These are phyloP conservation scores for Gambelia wislizenii DNA, from an alignment of 2,797 vertebrate species.

Conservation along the genomic window DNA sequence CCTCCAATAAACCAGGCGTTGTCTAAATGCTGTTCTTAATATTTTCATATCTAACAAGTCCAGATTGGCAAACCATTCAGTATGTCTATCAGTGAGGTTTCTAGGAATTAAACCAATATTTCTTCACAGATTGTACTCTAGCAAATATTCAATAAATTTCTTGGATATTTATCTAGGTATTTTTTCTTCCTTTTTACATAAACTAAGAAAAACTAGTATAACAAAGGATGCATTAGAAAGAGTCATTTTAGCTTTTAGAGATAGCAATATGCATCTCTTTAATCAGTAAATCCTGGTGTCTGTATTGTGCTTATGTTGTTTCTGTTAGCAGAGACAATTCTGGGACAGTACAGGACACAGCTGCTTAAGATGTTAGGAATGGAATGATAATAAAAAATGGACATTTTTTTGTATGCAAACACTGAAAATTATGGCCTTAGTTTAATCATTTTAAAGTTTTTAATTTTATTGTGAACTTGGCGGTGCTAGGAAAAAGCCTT, in stretches of 20 bases:
- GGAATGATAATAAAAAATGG: neutral
- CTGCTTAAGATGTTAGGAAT: slow-evolving; percentile 46
- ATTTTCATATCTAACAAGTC: slow-evolving; percentile 63
- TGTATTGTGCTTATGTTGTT: slow-evolving; percentile 17
- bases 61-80: slow-evolving; percentile 51
- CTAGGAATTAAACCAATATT: slow-evolving; percentile 57
- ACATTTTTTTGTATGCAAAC: neutral
- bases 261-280: neutral
- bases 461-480: neutral
- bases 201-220: neutral
- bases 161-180: slow-evolving; percentile 72
- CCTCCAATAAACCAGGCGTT: slow-evolving; percentile 38
- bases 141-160: slow-evolving; percentile 80
- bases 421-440: neutral
- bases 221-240: neutral
- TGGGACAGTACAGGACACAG: neutral
- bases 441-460: neutral
- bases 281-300: neutral
- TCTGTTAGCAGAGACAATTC: neutral
- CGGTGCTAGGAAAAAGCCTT: neutral
- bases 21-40: slow-evolving; percentile 54
- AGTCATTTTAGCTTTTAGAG: neutral
- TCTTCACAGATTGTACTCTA: slow-evolving; percentile 74
- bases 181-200: slow-evolving; percentile 58
- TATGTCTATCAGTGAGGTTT: slow-evolving; percentile 62